Percentiles rank a stretch among this genome's conserved stretches.
Conservation (phyloP, 2,113 vertebrate genomes). For the Eurypyga helias region DNA sequence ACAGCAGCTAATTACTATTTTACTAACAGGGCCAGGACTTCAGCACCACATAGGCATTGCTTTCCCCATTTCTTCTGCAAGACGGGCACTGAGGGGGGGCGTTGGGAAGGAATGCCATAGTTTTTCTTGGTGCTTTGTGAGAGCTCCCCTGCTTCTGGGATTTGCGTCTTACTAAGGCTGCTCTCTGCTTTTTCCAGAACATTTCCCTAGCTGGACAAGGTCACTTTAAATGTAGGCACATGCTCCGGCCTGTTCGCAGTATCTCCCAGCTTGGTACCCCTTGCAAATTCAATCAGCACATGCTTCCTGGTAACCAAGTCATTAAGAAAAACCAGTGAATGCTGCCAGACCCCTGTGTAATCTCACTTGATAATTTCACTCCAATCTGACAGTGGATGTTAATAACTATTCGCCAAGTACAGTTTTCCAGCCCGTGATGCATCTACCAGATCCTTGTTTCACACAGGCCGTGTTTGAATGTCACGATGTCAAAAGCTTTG, state of each 20-base stretch:
- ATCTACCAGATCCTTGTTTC: background rate
- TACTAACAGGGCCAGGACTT: background rate
- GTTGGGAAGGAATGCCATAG: background rate
- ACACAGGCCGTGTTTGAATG: background rate
- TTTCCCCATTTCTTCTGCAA: background rate
- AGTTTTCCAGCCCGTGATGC: constrained; percentile 6
- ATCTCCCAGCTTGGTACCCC: background rate
- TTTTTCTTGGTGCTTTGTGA: background rate
- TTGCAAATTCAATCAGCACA: background rate
- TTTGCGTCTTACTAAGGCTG: background rate
- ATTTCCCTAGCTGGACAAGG: background rate
- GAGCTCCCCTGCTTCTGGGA: background rate
- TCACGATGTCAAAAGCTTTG: constrained; percentile 49
- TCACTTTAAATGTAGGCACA: background rate
- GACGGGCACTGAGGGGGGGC: rapidly evolving
- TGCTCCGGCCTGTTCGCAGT: background rate
- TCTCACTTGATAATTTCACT: background rate
- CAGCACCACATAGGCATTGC: background rate
- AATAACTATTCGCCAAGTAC: background rate
- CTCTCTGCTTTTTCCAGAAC: background rate
- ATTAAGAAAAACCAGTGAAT: background rate
- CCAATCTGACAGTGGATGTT: background rate
- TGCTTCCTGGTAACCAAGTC: background rate
- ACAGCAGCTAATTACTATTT: constrained; percentile 6
- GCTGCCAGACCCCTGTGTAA: background rate